Evolutionary conservation across 2,888 invertebrate genomes (phyloP).

Genomic region (Tigriopus californicus): DNA sequence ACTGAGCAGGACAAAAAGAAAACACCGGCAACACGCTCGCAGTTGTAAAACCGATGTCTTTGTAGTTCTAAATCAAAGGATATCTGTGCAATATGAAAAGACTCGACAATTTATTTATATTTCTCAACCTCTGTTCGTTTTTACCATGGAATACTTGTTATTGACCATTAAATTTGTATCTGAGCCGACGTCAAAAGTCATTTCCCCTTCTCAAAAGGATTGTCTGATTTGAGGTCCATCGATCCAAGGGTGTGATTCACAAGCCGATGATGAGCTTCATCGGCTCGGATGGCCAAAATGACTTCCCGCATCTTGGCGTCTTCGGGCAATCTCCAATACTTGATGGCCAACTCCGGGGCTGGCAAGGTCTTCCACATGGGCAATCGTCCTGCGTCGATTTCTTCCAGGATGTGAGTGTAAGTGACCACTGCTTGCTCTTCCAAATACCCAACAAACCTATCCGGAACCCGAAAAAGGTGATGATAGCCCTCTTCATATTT

Average conservation of each 20-base stretch:
- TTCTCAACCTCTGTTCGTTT: too few relatives aligned
- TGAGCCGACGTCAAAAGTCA: background rate
- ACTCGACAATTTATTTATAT: too few relatives aligned
- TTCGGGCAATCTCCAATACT: conserved; percentile 26
- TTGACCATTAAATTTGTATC: too few relatives aligned
- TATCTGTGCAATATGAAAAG: too few relatives aligned
- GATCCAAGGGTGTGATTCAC: conserved; percentile 27
- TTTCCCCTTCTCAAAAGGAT: background rate
- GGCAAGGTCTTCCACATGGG: conserved; percentile 23
- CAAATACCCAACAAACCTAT: conserved; percentile 27
- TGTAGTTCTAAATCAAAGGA: too few relatives aligned
- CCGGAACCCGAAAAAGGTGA: background rate
- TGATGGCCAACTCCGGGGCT: conserved; percentile 25
- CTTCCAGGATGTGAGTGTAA: conserved; percentile 24
- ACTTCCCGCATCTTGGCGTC: conserved; percentile 26
- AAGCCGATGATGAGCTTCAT: conserved; percentile 27
- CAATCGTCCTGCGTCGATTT: conserved; percentile 24
- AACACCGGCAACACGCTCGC: too few relatives aligned
- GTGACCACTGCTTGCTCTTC: conserved; percentile 29
- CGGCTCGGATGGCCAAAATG: conserved; percentile 25
- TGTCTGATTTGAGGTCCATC: conserved; percentile 22
- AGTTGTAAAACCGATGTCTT: too few relatives aligned
- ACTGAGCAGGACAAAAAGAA: too few relatives aligned
- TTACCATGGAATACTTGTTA: too few relatives aligned
- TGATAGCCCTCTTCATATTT: background rate